Evolutionary conservation across 2,888 invertebrate genomes (phyloP).

Genomic region (Hirudinaria manillensis): DNA sequence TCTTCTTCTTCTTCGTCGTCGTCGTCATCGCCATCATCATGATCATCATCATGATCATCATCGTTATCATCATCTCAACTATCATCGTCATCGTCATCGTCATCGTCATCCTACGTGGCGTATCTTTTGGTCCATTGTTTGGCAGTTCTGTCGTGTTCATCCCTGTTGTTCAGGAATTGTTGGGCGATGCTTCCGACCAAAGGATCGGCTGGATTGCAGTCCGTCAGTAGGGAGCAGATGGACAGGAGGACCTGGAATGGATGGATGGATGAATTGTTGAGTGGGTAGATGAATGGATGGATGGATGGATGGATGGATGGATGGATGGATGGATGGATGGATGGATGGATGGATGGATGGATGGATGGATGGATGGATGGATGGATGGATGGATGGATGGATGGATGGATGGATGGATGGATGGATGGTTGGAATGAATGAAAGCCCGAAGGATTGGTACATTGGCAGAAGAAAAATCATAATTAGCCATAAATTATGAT

Average conservation of each 20-base stretch:
- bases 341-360: too few relatives aligned
- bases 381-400: too few relatives aligned
- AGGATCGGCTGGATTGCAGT: slow-evolving; percentile 98
- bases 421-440: too few relatives aligned
- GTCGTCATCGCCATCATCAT: background rate
- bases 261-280: too few relatives aligned
- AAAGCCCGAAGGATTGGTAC: too few relatives aligned
- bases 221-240: slow-evolving; percentile 93
- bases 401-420: too few relatives aligned
- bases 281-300: too few relatives aligned
- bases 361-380: slow-evolving; percentile 74
- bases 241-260: slow-evolving; percentile 64
- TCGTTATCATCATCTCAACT: background rate
- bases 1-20: background rate
- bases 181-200: slow-evolving; percentile 95
- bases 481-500: too few relatives aligned
- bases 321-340: too few relatives aligned
- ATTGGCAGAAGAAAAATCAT: background rate
- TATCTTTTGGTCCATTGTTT: slow-evolving; percentile 97
- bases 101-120: slow-evolving; percentile 62
- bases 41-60: slow-evolving; percentile 11
- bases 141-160: slow-evolving; percentile 95
- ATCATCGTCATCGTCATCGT: background rate
- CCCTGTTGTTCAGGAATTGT: slow-evolving; percentile 84
- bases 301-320: too few relatives aligned